phyloP scores from a whole-genome alignment of 1,140 invertebrate species.

The Nasonia vitripennis region DNA sequence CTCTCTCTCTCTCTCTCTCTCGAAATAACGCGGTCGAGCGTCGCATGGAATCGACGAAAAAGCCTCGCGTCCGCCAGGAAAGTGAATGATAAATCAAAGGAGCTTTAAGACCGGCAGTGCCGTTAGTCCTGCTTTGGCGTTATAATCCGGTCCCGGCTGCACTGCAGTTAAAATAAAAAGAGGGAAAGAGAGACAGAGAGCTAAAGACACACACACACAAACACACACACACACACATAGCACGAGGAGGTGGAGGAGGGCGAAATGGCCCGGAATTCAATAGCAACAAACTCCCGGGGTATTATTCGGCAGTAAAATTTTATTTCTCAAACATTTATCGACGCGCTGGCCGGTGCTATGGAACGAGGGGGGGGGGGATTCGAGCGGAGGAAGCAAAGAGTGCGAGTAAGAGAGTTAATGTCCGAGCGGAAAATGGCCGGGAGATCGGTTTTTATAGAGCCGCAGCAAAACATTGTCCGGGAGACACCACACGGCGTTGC shows the following conservation, averaged over 20 bases:
- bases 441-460: not conserved
- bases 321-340: constrained; percentile 73
- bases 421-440: not conserved
- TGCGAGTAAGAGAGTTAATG: constrained; percentile 27
- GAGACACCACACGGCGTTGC: too few species aligned
- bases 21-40: constrained; percentile 26
- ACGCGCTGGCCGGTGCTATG: constrained; percentile 54
- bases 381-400: not conserved
- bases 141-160: constrained; percentile 45
- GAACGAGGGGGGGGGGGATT: not conserved
- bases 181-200: constrained; percentile 34
- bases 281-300: constrained; percentile 72
- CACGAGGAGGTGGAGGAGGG: constrained; percentile 15
- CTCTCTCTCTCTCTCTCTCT: not conserved
- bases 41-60: constrained; percentile 23
- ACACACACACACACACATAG: not conserved
- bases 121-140: constrained; percentile 51
- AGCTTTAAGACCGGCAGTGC: constrained; percentile 48
- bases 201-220: not conserved
- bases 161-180: constrained; percentile 39
- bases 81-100: constrained; percentile 55
- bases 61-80: constrained; percentile 25
- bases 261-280: constrained; percentile 71
- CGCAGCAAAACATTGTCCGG: too few species aligned
- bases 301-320: constrained; percentile 75